These are phyloP conservation scores for Orbicella faveolata DNA, from an alignment of 64 coral and sea anemone species.

Conservation along the genomic window DNA sequence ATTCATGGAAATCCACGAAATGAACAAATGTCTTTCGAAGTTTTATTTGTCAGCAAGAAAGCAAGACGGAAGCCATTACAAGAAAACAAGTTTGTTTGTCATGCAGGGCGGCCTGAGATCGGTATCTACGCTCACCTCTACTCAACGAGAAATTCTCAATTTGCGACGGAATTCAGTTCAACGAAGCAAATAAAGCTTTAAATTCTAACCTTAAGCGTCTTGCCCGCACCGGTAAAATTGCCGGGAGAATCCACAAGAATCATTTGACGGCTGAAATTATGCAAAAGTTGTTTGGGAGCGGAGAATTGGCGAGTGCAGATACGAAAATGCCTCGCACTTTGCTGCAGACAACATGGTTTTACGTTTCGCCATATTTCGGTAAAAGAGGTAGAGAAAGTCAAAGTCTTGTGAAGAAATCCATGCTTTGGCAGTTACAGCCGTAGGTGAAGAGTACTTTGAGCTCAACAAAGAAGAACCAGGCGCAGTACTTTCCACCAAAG, in stretches of 20 bases:
- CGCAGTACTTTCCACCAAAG: neutral
- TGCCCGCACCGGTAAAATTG: slow-evolving; percentile 4
- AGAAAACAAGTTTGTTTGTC: slow-evolving; percentile 40
- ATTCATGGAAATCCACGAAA: neutral
- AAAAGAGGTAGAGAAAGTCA: neutral
- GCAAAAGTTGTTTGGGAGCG: slow-evolving; percentile 11
- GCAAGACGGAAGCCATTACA: slow-evolving; percentile 10
- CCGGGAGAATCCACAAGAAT: slow-evolving; percentile 18
- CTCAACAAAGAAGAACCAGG: slow-evolving; percentile 14
- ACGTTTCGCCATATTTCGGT: neutral
- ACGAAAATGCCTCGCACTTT: slow-evolving; percentile 9
- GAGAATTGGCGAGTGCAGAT: neutral
- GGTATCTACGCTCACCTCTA: neutral
- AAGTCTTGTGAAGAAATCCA: slow-evolving; percentile 15
- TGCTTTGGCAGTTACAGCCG: neutral
- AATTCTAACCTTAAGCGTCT: slow-evolving; percentile 31
- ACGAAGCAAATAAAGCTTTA: slow-evolving; percentile 33
- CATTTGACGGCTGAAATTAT: slow-evolving; percentile 15
- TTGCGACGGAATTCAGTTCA: neutral
- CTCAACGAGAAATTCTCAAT: slow-evolving; percentile 28
- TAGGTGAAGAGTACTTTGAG: neutral
- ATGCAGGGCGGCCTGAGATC: slow-evolving; percentile 4
- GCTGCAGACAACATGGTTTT: slow-evolving; percentile 19
- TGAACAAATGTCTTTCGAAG: slow-evolving; percentile 23
- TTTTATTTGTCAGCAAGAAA: slow-evolving; percentile 44